These are phyloP conservation scores for Euphonia xanthogaster DNA, from an alignment of 2,797 vertebrate species.

Conservation along the genomic window DNA sequence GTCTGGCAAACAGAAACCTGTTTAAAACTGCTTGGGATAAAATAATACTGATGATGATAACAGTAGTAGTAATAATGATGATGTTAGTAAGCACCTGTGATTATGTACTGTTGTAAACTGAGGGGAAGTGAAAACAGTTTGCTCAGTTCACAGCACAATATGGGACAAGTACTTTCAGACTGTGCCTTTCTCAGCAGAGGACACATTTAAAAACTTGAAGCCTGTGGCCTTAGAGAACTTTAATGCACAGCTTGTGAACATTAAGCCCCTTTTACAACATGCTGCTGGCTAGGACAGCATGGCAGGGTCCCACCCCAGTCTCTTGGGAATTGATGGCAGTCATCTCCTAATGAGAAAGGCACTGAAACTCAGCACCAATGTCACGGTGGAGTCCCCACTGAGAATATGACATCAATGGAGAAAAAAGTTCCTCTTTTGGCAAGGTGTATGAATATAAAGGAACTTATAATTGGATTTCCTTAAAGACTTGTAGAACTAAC, in stretches of 20 bases:
- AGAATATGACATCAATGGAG: conserved; percentile 74
- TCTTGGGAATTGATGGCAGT: conserved; percentile 39
- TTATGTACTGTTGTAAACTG: background rate
- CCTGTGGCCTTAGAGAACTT: background rate
- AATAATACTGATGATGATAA: background rate
- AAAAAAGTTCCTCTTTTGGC: conserved; percentile 74
- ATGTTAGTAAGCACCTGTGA: background rate
- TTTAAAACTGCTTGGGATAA: background rate
- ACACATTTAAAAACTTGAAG: background rate
- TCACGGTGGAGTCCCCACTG: conserved; percentile 73
- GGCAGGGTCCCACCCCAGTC: conserved; percentile 5
- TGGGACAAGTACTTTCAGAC: background rate
- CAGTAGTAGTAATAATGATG: background rate
- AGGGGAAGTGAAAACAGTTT: background rate
- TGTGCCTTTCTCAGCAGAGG: background rate
- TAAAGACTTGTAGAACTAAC: conserved; percentile 77
- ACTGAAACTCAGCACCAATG: conserved; percentile 68
- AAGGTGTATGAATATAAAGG: conserved; percentile 78
- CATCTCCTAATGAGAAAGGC: conserved; percentile 74
- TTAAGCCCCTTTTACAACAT: background rate
- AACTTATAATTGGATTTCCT: conserved; percentile 81
- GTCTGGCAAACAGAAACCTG: background rate
- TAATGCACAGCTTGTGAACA: background rate
- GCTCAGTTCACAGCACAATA: background rate
- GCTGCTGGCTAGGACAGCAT: background rate